Evolutionary conservation across 2,113 vertebrate genomes (phyloP).

Genomic region (Xiphias gladius): DNA sequence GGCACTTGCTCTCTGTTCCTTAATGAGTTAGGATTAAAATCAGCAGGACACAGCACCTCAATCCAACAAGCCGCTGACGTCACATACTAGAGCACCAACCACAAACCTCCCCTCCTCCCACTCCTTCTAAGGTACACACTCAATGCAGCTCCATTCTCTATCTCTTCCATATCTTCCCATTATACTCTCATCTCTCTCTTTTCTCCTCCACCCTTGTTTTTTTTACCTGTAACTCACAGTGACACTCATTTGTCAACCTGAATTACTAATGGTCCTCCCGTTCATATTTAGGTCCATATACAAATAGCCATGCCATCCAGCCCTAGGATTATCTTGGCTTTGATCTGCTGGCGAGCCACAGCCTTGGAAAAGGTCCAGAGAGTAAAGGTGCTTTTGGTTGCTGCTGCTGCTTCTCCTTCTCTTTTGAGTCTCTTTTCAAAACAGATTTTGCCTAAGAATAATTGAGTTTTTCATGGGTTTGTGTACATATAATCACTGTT

Average conservation of each 20-base stretch:
- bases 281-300: conserved; percentile 45
- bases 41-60: conserved; percentile 85
- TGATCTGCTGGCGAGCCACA: conserved; percentile 66
- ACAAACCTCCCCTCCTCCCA: conserved; percentile 65
- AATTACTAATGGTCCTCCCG: conserved; percentile 14
- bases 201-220: conserved; percentile 4
- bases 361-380: conserved; percentile 67
- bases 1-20: conserved; percentile 78
- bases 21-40: conserved; percentile 84
- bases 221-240: conserved; percentile 15
- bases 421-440: conserved; percentile 19
- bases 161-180: conserved; percentile 37
- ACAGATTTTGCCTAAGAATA: conserved; percentile 2
- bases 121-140: conserved; percentile 23
- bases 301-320: conserved; percentile 31
- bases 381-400: conserved; percentile 62
- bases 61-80: conserved; percentile 86
- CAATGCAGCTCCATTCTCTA: conserved; percentile 27
- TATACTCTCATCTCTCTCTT: conserved; percentile 19
- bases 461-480: conserved; percentile 34
- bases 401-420: conserved; percentile 31
- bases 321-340: conserved; percentile 69
- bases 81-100: conserved; percentile 74
- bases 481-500: conserved; percentile 46
- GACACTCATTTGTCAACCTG: conserved; percentile 42